These are phyloP conservation scores for Netelia virgata DNA, from an alignment of 2,888 invertebrate genomes.

Conservation along the genomic window DNA sequence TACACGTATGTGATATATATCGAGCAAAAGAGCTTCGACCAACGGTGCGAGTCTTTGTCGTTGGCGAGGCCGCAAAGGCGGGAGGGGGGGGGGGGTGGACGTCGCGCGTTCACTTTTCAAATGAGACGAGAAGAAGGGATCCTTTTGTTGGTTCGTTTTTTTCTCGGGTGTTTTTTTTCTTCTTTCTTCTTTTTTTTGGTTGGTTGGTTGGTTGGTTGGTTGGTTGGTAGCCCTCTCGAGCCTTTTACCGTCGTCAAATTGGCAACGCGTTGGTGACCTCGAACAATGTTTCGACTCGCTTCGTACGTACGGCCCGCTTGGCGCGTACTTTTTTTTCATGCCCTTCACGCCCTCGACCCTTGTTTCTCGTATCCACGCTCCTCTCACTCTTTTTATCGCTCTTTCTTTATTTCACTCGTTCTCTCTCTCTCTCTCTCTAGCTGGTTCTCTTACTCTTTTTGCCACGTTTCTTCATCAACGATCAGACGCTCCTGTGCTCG, in stretches of 20 bases:
- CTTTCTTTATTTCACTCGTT: conserved; percentile 11
- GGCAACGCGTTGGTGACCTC: conserved; percentile 70
- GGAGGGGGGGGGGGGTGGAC: conserved; percentile 20
- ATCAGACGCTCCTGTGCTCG: conserved; percentile 1
- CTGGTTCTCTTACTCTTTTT: background rate
- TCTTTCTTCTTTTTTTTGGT: conserved; percentile 5
- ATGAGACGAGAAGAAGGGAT: conserved; percentile 44
- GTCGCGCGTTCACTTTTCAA: conserved; percentile 51
- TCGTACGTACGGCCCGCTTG: conserved; percentile 16
- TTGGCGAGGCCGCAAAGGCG: conserved; percentile 23
- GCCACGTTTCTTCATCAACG: background rate
- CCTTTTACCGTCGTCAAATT: conserved; percentile 65
- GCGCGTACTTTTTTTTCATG: conserved; percentile 33
- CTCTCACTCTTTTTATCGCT: conserved; percentile 18
- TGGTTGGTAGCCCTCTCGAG: conserved; percentile 61
- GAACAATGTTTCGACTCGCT: conserved; percentile 69
- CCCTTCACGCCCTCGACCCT: conserved; percentile 26
- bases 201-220: conserved; percentile 37
- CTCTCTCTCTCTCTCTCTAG: background rate
- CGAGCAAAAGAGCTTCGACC: conserved; percentile 44
- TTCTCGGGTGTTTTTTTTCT: conserved; percentile 20
- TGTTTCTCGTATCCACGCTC: background rate
- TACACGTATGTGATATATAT: conserved; percentile 6
- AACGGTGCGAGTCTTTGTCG: conserved; percentile 29
- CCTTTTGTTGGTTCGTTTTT: conserved; percentile 53